Evolutionary conservation across 2,797 vertebrate species (phyloP).

Genomic region (Merluccius polli): DNA sequence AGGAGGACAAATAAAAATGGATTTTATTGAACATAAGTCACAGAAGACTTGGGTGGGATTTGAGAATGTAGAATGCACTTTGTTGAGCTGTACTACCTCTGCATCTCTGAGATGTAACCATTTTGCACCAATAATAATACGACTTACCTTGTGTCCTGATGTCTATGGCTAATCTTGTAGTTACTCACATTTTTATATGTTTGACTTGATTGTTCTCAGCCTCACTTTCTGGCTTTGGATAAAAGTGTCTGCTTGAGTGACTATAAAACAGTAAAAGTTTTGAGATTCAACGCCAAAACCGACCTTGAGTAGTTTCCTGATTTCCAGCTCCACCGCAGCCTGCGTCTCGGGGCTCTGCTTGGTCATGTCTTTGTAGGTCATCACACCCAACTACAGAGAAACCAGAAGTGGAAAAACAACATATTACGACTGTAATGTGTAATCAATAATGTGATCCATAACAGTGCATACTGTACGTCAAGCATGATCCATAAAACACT

Average conservation of each 20-base stretch:
- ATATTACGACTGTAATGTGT: no score
- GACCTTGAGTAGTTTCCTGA: conserved; percentile 87
- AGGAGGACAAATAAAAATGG: no score
- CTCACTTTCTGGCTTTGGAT: neutral
- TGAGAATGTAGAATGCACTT: neutral
- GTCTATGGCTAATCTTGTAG: neutral
- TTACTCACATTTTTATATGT: neutral
- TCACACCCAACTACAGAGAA: conserved; percentile 86
- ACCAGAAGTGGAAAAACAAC: neutral
- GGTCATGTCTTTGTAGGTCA: conserved; percentile 88
- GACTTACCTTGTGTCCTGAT: neutral
- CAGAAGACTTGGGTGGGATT: neutral
- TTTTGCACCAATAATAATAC: neutral
- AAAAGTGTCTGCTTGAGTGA: neutral
- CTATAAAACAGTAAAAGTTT: neutral
- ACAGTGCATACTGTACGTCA: neutral
- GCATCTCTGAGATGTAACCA: neutral
- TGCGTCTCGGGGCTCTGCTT: conserved; percentile 93
- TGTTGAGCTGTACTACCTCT: neutral
- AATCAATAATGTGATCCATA: neutral
- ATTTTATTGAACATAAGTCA: no score
- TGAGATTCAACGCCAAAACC: conserved; percentile 11
- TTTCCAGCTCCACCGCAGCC: conserved; percentile 93
- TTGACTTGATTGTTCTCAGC: neutral
- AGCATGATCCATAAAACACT: neutral